phyloP scores from a whole-genome alignment of 2,113 vertebrate species.

The Anhinga anhinga region DNA sequence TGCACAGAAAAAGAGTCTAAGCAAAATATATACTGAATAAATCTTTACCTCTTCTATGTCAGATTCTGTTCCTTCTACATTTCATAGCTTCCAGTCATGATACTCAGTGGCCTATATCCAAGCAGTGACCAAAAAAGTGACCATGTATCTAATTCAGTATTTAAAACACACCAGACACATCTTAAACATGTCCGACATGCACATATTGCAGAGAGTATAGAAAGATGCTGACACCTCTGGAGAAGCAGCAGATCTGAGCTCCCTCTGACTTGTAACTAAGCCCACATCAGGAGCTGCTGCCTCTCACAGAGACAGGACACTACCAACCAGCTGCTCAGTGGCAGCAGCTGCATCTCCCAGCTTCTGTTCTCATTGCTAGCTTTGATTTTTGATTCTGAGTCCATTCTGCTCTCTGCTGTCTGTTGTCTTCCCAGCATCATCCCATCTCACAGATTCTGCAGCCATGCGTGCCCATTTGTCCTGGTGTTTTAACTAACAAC shows the following conservation, averaged over 20 bases:
- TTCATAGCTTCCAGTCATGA: background rate
- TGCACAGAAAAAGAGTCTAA: slow-evolving; percentile 13
- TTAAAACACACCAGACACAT: background rate
- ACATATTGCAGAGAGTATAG: background rate
- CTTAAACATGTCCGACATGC: background rate
- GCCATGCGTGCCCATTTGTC: background rate
- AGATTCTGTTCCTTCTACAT: background rate
- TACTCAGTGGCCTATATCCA: background rate
- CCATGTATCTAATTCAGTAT: background rate
- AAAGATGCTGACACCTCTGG: background rate
- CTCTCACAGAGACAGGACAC: background rate
- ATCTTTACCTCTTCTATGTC: background rate
- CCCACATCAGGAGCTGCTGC: background rate
- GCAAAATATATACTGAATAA: slow-evolving; percentile 2
- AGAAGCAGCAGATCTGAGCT: background rate
- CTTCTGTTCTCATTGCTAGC: background rate
- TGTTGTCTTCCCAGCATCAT: background rate
- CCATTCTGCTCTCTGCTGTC: background rate
- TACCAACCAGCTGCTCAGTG: background rate
- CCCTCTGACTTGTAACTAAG: background rate
- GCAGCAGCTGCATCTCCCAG: background rate
- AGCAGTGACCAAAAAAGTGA: background rate
- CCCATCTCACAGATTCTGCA: background rate
- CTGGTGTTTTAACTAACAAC: background rate
- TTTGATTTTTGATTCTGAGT: background rate